Conservation (phyloP, 2,888 invertebrate species). For the Synanthedon andrenaeformis region DNA sequence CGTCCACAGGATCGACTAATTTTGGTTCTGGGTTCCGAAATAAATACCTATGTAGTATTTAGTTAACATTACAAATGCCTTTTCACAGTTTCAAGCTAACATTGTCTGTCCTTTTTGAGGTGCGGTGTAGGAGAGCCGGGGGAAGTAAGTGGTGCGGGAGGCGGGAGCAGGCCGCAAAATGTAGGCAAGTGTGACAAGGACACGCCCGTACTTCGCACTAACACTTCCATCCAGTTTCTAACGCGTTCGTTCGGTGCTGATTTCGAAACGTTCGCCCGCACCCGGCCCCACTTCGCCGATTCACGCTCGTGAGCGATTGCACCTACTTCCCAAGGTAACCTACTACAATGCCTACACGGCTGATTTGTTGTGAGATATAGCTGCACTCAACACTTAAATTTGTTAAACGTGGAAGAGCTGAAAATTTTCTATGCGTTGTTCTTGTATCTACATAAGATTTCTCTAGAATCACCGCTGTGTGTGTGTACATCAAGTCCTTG, state of each 20-base stretch:
- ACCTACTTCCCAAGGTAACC: slow-evolving; percentile 28
- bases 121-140: slow-evolving; percentile 11
- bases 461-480: too few relatives aligned
- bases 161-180: slow-evolving; percentile 56
- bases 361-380: not conserved
- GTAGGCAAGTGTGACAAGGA: slow-evolving; percentile 71
- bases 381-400: too few relatives aligned
- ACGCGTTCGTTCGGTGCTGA: slow-evolving; percentile 57
- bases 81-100: slow-evolving; percentile 32
- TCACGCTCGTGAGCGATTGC: slow-evolving; percentile 45
- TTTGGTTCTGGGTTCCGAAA: too few relatives aligned
- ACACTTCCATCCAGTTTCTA: slow-evolving; percentile 70
- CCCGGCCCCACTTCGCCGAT: slow-evolving; percentile 47
- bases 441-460: too few relatives aligned
- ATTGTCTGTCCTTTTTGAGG: slow-evolving; percentile 56
- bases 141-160: slow-evolving; percentile 33
- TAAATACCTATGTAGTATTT: too few relatives aligned
- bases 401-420: too few relatives aligned
- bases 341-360: slow-evolving; percentile 23
- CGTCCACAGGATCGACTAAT: too few relatives aligned
- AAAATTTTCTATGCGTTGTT: too few relatives aligned
- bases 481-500: not conserved
- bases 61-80: too few relatives aligned
- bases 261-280: slow-evolving; percentile 51
- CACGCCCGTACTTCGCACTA: slow-evolving; percentile 66